Conservation (phyloP, 1,140 invertebrate species). For the Brachionus rubens region DNA sequence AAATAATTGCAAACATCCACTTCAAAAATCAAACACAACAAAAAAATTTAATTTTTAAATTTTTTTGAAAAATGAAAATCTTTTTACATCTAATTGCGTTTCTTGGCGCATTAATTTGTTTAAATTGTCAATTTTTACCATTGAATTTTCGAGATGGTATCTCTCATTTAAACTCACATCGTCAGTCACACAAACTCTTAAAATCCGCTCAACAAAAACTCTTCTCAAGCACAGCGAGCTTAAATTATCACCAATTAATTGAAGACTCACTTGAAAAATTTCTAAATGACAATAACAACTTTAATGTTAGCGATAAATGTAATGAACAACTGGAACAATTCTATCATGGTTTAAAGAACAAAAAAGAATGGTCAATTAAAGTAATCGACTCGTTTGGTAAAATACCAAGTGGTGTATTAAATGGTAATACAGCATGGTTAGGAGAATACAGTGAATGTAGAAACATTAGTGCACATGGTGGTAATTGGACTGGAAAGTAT, state of each 20-base stretch:
- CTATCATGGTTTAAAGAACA: background rate
- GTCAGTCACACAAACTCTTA: background rate
- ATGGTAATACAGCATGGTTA: conserved; percentile 53
- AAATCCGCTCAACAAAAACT: background rate
- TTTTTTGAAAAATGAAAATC: no score
- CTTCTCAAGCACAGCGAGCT: background rate
- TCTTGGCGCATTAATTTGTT: no score
- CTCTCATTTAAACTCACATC: background rate
- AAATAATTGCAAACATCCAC: no score
- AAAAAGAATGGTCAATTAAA: conserved; percentile 45
- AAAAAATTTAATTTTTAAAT: no score
- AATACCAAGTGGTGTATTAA: conserved; percentile 52
- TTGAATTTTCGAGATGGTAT: conserved; percentile 25
- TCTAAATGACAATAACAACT: background rate
- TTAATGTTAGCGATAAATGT: background rate
- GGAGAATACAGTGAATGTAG: conserved; percentile 56
- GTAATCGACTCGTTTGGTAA: conserved; percentile 56
- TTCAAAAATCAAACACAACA: no score
- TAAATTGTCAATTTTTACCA: conserved; percentile 13
- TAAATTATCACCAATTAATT: background rate
- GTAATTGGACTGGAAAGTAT: conserved; percentile 14
- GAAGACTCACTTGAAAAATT: background rate
- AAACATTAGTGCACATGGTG: conserved; percentile 45
- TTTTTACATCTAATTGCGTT: no score
- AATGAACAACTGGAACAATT: background rate